phyloP scores from a whole-genome alignment of 64 coral and sea anemone species.

The Platygyra sinensis region DNA sequence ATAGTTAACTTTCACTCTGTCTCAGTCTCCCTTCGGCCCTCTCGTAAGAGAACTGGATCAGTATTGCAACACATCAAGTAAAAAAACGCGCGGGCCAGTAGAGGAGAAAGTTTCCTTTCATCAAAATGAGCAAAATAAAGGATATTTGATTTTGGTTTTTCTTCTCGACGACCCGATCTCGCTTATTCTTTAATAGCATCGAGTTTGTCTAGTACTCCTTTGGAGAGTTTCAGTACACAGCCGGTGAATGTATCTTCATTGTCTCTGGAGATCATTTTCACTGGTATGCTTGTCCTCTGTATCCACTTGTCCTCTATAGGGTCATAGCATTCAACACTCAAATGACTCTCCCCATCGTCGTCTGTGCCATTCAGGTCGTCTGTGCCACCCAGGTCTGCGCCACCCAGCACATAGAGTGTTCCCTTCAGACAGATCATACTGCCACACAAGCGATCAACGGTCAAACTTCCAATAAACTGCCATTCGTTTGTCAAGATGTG shows the following conservation, averaged over 20 bases:
- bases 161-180: no score
- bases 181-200: neutral
- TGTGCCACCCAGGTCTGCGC: no score
- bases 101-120: no score
- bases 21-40: no score
- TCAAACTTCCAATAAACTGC: constrained; percentile 4
- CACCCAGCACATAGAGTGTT: neutral
- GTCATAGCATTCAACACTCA: neutral
- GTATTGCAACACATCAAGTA: no score
- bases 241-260: neutral
- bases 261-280: neutral
- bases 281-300: neutral
- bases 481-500: neutral
- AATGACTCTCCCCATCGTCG: neutral
- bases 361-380: no score
- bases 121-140: no score
- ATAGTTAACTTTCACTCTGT: no score
- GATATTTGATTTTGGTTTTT: no score
- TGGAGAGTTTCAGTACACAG: neutral
- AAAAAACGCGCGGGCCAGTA: no score
- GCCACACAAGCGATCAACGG: neutral
- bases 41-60: no score
- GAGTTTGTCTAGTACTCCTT: neutral
- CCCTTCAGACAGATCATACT: neutral
- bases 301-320: neutral